Conservation (phyloP, 2,888 invertebrate genomes). For the Pristionchus fissidentatus region DNA sequence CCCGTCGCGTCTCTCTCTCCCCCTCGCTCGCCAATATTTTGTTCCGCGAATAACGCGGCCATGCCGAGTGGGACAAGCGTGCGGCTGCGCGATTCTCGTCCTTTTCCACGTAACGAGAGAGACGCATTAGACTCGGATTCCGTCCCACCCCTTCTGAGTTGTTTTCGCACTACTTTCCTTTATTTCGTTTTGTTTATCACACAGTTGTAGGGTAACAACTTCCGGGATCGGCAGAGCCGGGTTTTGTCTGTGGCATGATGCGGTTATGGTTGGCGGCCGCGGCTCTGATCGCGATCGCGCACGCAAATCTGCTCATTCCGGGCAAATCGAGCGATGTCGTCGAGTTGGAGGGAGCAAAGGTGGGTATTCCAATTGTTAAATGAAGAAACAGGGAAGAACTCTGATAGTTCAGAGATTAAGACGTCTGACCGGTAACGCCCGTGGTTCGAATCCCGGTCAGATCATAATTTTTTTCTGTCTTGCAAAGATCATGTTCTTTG, state of each 20-base stretch:
- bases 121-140: neutral
- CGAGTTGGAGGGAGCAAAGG: constrained; percentile 44
- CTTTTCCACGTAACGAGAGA: constrained; percentile 39
- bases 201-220: neutral
- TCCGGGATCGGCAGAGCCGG: neutral
- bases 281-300: neutral
- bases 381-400: too few relatives aligned
- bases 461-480: neutral
- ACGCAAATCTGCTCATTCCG: constrained; percentile 46
- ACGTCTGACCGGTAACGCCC: too few relatives aligned
- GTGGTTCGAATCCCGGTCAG: neutral
- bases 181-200: neutral
- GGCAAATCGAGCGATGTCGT: constrained; percentile 46
- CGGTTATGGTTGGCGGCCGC: neutral
- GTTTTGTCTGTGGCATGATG: neutral
- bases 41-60: neutral
- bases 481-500: too few relatives aligned
- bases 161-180: neutral
- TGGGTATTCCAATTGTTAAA: neutral
- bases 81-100: neutral
- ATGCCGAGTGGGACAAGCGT: neutral
- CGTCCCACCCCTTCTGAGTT: neutral
- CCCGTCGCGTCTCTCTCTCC: too few relatives aligned
- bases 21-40: neutral
- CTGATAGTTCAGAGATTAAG: too few relatives aligned